Evolutionary conservation across 2,888 invertebrate genomes (phyloP).

Genomic region (Cylindroiulus punctatus): DNA sequence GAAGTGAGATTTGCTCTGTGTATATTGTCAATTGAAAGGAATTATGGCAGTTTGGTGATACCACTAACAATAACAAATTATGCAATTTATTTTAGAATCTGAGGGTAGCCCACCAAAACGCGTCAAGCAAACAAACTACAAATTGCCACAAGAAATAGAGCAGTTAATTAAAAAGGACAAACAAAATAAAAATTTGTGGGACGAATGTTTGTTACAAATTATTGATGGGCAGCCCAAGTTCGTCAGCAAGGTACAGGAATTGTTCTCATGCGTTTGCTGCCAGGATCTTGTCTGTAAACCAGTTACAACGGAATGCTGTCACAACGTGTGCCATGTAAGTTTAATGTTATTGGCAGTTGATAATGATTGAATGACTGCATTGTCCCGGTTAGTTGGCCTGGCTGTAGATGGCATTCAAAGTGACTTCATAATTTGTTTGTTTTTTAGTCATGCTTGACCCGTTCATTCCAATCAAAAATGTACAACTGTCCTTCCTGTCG

Average conservation of each 20-base stretch:
- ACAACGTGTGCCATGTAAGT: constrained; percentile 78
- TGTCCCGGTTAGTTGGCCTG: too few species aligned
- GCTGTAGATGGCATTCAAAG: too few species aligned
- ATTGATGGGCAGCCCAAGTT: constrained; percentile 71
- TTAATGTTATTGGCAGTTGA: not conserved
- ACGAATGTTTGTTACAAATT: constrained; percentile 70
- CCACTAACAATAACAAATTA: too few species aligned
- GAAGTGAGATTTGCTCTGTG: too few species aligned
- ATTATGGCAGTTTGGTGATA: too few species aligned
- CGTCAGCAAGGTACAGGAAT: constrained; percentile 73
- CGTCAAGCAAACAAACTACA: constrained; percentile 63
- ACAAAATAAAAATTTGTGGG: constrained; percentile 76
- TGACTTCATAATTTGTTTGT: constrained; percentile 55
- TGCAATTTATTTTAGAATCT: not conserved
- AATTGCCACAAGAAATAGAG: constrained; percentile 66
- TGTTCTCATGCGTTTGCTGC: constrained; percentile 83
- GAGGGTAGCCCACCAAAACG: constrained; percentile 61
- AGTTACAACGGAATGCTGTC: constrained; percentile 77
- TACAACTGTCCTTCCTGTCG: constrained; percentile 78
- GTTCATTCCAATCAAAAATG: constrained; percentile 74
- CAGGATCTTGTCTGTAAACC: constrained; percentile 78
- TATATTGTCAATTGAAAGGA: too few species aligned
- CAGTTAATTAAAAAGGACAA: constrained; percentile 71
- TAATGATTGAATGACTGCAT: not conserved
- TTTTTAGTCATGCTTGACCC: constrained; percentile 73